phyloP scores from a whole-genome alignment of 2,888 invertebrate genomes.

The Pristionchus arcanus region DNA sequence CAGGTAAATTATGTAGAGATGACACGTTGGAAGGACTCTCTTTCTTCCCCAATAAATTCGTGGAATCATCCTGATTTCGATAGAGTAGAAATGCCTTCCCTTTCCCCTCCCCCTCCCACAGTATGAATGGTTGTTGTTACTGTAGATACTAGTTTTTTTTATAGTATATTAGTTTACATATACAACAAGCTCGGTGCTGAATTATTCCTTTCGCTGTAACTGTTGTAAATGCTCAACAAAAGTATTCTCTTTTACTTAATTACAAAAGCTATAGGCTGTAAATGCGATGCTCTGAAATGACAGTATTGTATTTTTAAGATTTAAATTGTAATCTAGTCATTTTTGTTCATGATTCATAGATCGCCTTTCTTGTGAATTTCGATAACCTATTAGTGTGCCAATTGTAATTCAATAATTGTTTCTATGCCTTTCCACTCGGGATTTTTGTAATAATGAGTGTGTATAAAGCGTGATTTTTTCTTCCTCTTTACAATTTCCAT shows the following conservation, averaged over 20 bases:
- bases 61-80: constrained; percentile 7
- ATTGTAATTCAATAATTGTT: constrained; percentile 13
- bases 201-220: not conserved
- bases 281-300: constrained; percentile 1
- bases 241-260: not conserved
- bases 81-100: not conserved
- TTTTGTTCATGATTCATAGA: constrained; percentile 22
- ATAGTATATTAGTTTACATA: not conserved
- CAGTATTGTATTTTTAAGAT: constrained; percentile 15
- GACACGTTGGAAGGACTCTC: constrained; percentile 94
- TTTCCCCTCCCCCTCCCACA: not conserved
- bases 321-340: not conserved
- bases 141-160: constrained; percentile 29
- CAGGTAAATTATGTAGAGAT: constrained; percentile 92
- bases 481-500: not conserved
- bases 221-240: not conserved
- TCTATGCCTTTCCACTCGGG: constrained; percentile 33
- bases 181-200: not conserved
- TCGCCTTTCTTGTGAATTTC: not conserved
- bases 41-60: constrained; percentile 93
- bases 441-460: constrained; percentile 49
- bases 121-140: constrained; percentile 37
- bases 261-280: constrained; percentile 38
- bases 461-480: constrained; percentile 40
- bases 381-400: constrained; percentile 15